phyloP scores from a whole-genome alignment of 2,113 vertebrate genomes.

The Rhynchomys soricoides region DNA sequence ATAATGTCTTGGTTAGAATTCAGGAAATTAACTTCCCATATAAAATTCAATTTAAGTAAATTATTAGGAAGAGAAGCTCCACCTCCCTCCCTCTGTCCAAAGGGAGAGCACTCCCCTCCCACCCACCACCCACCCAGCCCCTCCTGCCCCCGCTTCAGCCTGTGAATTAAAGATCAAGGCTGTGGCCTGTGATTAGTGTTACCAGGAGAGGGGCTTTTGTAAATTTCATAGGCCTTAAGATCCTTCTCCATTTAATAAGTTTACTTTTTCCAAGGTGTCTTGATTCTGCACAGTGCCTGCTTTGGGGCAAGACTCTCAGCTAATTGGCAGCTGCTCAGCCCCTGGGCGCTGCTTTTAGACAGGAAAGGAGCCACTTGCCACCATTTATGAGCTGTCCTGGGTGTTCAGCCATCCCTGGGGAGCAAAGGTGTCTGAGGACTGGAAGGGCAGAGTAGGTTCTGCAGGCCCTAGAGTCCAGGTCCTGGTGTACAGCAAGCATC shows the following conservation, averaged over 20 bases:
- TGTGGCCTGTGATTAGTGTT: conserved; percentile 86
- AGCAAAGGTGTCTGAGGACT: background rate
- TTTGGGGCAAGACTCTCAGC: conserved; percentile 68
- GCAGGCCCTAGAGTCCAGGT: background rate
- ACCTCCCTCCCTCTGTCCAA: conserved; percentile 70
- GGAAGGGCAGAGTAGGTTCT: background rate
- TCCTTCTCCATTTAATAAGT: conserved; percentile 83
- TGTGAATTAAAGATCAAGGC: conserved; percentile 91
- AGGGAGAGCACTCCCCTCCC: conserved; percentile 59
- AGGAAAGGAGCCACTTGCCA: conserved; percentile 78
- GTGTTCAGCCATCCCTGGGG: conserved; percentile 40
- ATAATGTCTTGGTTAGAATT: conserved; percentile 76
- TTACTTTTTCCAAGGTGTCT: conserved; percentile 82
- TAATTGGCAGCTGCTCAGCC: conserved; percentile 81
- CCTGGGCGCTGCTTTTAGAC: conserved; percentile 67
- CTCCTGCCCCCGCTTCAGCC: conserved; percentile 71
- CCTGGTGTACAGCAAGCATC: background rate
- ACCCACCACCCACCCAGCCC: background rate
- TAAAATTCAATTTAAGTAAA: conserved; percentile 87
- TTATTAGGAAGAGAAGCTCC: conserved; percentile 84
- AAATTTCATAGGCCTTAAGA: conserved; percentile 83
- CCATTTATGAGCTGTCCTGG: conserved; percentile 66
- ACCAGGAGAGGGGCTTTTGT: conserved; percentile 83
- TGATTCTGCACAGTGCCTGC: conserved; percentile 60
- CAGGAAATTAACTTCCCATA: conserved; percentile 86